Percentiles rank a stretch among this genome's conserved stretches.
phyloP scores from a whole-genome alignment of 2,888 invertebrate genomes.

The Malthinus flaveolus region DNA sequence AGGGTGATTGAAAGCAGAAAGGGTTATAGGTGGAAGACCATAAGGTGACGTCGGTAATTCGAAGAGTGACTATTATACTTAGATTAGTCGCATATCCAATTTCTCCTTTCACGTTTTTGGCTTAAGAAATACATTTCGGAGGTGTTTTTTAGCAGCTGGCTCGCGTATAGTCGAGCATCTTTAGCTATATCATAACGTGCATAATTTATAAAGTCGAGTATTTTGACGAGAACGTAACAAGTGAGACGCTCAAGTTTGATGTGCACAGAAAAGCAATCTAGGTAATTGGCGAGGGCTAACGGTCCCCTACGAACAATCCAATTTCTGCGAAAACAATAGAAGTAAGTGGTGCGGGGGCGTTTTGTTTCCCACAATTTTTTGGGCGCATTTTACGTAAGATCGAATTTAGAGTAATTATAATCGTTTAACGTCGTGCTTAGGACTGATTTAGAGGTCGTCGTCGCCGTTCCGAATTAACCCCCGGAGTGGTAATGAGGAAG shows the following conservation, averaged over 20 bases:
- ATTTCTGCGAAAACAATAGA: conserved; percentile 60
- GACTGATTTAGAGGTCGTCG: conserved; percentile 1
- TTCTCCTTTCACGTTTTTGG: conserved; percentile 23
- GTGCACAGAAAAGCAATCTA: conserved; percentile 45
- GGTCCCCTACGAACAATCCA: conserved; percentile 49
- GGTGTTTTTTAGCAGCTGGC: conserved; percentile 17
- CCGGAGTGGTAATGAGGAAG: conserved; percentile 30
- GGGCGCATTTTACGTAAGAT: conserved; percentile 19
- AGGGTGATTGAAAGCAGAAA: conserved; percentile 29
- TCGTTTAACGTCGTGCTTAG: not conserved
- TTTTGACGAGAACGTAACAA: conserved; percentile 38
- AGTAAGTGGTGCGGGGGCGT: conserved; percentile 52
- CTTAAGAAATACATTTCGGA: conserved; percentile 17
- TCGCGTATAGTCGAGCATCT: conserved; percentile 13
- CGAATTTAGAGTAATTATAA: conserved; percentile 13
- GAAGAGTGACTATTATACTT: conserved; percentile 24
- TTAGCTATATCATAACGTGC: conserved; percentile 32
- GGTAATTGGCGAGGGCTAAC: conserved; percentile 45
- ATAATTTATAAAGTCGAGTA: conserved; percentile 35
- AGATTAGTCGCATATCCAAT: conserved; percentile 25
- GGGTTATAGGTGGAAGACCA: conserved; percentile 22
- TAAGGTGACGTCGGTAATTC: conserved; percentile 22
- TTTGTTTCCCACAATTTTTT: conserved; percentile 26
- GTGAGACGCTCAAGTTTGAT: conserved; percentile 37
- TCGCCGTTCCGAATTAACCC: conserved; percentile 23